Percentiles rank a stretch among this genome's conserved stretches.
phyloP scores from a whole-genome alignment of 2,888 invertebrate species.

The Steinernema hermaphroditum region DNA sequence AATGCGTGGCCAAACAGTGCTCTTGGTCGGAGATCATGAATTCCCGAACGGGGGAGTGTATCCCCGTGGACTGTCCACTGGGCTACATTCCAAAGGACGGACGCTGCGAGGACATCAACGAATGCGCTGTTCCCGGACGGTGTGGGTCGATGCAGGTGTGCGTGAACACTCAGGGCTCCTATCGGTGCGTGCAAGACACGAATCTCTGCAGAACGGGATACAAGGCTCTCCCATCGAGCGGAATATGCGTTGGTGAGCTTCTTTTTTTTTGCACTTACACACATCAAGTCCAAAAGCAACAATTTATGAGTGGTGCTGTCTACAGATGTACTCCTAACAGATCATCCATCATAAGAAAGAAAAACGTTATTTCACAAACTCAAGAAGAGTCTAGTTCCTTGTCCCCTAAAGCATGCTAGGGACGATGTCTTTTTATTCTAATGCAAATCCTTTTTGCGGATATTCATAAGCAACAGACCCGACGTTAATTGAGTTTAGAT shows the following conservation, averaged over 20 bases:
- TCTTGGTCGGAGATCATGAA: constrained; percentile 68
- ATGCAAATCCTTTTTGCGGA: too few species aligned
- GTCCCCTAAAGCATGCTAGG: too few species aligned
- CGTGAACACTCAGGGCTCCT: constrained; percentile 78
- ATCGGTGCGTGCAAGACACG: constrained; percentile 66
- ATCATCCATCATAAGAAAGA: too few species aligned
- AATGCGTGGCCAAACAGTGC: constrained; percentile 75
- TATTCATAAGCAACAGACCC: too few species aligned
- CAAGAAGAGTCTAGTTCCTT: too few species aligned
- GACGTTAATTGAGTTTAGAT: constrained; percentile 69
- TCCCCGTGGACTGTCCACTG: constrained; percentile 67
- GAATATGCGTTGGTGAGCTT: constrained; percentile 66
- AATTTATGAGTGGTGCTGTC: neutral
- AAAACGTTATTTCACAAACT: too few species aligned
- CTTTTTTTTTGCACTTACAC: neutral
- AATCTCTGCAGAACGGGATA: constrained; percentile 68
- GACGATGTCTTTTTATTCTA: too few species aligned
- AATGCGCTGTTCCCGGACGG: constrained; percentile 75
- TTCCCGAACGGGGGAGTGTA: constrained; percentile 68
- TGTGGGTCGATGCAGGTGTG: constrained; percentile 80
- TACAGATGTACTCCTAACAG: too few species aligned
- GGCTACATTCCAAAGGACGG: constrained; percentile 69
- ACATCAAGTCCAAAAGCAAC: neutral
- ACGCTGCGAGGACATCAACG: constrained; percentile 74
- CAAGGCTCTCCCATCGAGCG: constrained; percentile 60